Conservation (phyloP, 2,113 vertebrate genomes). For the Erythrocercus mccallii region DNA sequence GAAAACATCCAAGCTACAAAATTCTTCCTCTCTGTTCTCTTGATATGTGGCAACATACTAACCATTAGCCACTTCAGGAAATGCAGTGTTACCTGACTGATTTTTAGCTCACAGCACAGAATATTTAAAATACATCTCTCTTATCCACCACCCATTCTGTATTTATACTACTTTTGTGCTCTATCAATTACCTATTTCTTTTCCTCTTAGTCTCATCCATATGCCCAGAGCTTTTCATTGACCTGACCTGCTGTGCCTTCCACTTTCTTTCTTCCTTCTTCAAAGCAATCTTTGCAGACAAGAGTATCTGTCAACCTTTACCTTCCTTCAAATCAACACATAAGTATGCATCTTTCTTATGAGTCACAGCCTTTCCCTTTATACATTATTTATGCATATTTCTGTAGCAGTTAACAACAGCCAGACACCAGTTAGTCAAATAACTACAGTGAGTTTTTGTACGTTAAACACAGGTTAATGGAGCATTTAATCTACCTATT, state of each 20-base stretch:
- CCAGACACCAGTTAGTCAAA: not conserved
- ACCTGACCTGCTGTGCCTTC: not conserved
- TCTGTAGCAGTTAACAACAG: not conserved
- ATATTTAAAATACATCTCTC: not conserved
- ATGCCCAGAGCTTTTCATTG: not conserved
- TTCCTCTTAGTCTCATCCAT: not conserved
- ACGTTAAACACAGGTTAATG: not conserved
- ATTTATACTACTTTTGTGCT: not conserved
- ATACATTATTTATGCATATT: not conserved
- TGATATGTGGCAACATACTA: not conserved
- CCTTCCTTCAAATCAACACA: not conserved
- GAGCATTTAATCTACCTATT: not conserved
- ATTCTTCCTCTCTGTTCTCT: not conserved
- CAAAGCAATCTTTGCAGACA: not conserved
- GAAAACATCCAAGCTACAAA: not conserved
- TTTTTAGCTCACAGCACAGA: not conserved
- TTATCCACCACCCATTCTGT: not conserved
- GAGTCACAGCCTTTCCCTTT: not conserved
- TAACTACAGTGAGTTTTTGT: not conserved
- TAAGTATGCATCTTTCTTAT: not conserved
- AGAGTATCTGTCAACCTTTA: not conserved
- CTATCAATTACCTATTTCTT: not conserved
- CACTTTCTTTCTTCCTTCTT: not conserved
- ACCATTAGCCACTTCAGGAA: not conserved
- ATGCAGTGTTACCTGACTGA: not conserved